A percentile compares a stretch with the other conserved stretches of the same genome.
phyloP scores from a whole-genome alignment of 2,113 vertebrate genomes.

The Rattus rattus region DNA sequence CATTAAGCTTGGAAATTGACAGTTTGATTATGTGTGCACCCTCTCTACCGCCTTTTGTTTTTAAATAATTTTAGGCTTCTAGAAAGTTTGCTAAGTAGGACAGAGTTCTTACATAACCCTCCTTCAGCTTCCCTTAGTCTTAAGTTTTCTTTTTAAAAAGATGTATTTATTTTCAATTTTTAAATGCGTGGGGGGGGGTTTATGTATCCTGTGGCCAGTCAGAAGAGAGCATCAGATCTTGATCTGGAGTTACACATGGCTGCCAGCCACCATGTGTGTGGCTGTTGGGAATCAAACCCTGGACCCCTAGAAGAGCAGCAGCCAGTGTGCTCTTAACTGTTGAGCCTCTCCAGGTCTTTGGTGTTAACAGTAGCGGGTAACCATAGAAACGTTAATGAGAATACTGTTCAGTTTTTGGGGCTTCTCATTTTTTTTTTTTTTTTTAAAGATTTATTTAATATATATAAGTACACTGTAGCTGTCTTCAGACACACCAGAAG shows the following conservation, averaged over 20 bases:
- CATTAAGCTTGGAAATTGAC: neutral
- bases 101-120: neutral
- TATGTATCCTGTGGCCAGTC: neutral
- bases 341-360: neutral
- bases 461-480: too few species aligned
- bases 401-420: neutral
- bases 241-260: neutral
- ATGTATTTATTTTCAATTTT: neutral
- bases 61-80: slow-evolving; percentile 28
- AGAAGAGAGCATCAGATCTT: neutral
- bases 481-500: too few species aligned
- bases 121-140: neutral
- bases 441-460: too few species aligned
- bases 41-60: slow-evolving; percentile 34
- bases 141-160: neutral
- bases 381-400: neutral
- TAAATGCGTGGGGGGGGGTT: neutral
- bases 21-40: slow-evolving; percentile 20
- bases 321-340: neutral
- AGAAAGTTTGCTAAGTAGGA: slow-evolving; percentile 12
- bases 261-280: neutral
- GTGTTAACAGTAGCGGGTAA: neutral
- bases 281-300: neutral
- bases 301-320: neutral
- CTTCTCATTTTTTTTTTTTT: neutral